Conservation (phyloP, 2,113 vertebrate genomes). For the Panthera tigris region DNA sequence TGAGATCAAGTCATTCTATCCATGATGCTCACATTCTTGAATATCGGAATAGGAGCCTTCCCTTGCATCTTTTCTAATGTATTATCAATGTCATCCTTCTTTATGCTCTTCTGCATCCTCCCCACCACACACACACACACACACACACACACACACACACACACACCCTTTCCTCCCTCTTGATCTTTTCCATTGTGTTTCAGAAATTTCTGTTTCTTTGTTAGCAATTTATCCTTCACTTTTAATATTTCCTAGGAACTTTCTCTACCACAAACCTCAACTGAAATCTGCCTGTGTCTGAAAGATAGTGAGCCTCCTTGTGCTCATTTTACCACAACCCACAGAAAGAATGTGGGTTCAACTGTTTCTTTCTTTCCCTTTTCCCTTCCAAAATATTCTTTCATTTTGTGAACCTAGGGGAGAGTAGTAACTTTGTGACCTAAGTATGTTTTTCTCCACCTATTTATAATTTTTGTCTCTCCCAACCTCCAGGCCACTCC, state of each 20-base stretch:
- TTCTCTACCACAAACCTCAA: constrained; percentile 16
- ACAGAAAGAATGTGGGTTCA: not conserved
- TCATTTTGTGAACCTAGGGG: not conserved
- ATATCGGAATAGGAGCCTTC: not conserved
- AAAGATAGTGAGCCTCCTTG: not conserved
- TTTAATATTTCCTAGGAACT: not conserved
- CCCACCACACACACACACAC: not conserved
- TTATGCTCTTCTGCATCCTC: not conserved
- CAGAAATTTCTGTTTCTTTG: constrained; percentile 34
- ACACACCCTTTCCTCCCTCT: not conserved
- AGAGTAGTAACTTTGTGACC: not conserved
- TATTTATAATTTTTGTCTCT: not conserved
- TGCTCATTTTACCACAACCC: not conserved
- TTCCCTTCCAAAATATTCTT: not conserved
- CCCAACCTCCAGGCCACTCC: not conserved
- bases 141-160: not conserved
- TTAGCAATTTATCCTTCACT: not conserved
- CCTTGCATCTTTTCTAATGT: not conserved
- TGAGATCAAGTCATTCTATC: not conserved
- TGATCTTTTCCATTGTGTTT: not conserved
- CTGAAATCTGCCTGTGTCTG: not conserved
- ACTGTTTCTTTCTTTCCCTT: not conserved
- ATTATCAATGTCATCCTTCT: not conserved
- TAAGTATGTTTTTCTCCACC: not conserved
- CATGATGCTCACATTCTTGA: not conserved